Evolutionary conservation across 2,797 vertebrate species (phyloP), one percentile per base, ranked within the genome.

Genomic region (Scarus forsteni): DNA sequence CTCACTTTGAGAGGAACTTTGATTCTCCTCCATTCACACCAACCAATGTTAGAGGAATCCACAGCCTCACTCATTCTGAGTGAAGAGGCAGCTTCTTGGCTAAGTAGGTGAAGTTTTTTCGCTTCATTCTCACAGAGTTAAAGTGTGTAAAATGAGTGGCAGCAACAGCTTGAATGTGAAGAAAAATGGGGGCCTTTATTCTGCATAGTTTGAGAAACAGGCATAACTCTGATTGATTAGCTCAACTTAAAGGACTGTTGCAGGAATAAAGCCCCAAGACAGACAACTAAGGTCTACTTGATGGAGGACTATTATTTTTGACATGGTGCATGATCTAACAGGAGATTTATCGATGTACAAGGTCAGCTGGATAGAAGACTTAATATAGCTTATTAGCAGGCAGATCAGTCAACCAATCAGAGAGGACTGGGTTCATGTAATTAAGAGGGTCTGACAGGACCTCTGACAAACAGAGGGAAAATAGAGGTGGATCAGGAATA

Each of bases 21-120:
- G 71, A 85, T 66, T 80, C 63, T 75, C 62, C 58, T 81, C 56
- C 46, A 52, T 78, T 85, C 83, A 81, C 85, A 86, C 78, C 15
- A 80, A 74, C 54, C 75, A 82, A 77, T 80, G 77, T 40, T 35
- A 75, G 53, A 72, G 65, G 45, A 84, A 83, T 86, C 71, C 40
- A 36, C 15, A 54, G 43, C 53, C 75, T 70, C 63, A 63, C 69
- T 61, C 45, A 63, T 44, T 44, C 43, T 60, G 61, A 79, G 57
- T 27, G 52, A 40, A 81, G 46, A 48, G 11, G 16, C 62, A 53
- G 69, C 61, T 57, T 43, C 65, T 53, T 34, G 6, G 65, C 77
- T 52, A 60, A 54, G 9, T 15, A 11, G 56, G 53, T 71, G 40
- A 81, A 43, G 70, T 61, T 45, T 70, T 56, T 53, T 11, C 34